These are phyloP conservation scores for Troides oblongomaculatus DNA, from an alignment of 2,888 invertebrate species.

Conservation along the genomic window DNA sequence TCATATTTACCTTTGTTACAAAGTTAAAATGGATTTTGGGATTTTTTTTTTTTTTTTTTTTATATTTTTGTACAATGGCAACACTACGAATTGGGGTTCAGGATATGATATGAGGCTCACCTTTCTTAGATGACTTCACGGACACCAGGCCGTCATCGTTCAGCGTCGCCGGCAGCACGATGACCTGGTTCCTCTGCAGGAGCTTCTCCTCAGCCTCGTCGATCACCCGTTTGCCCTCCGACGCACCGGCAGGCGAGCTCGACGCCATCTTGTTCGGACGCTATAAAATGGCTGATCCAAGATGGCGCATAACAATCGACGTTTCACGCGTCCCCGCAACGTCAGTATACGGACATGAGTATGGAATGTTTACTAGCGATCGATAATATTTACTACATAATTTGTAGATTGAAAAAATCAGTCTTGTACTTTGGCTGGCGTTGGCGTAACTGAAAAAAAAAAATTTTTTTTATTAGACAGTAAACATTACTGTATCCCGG, in stretches of 20 bases:
- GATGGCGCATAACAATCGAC: conserved; percentile 25
- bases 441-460: conserved; percentile 41
- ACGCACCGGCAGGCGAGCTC: conserved; percentile 46
- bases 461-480: no score
- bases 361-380: conserved; percentile 34
- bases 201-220: conserved; percentile 67
- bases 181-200: conserved; percentile 48
- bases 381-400: conserved; percentile 39
- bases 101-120: conserved; percentile 40
- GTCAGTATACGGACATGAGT: conserved; percentile 18
- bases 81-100: no score
- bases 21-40: no score
- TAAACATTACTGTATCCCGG: no score
- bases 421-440: conserved; percentile 53
- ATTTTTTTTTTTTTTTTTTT: no score
- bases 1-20: no score
- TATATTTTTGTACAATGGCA: no score
- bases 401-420: conserved; percentile 39
- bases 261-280: conserved; percentile 53
- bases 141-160: conserved; percentile 48
- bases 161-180: conserved; percentile 44
- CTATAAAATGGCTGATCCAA: conserved; percentile 38
- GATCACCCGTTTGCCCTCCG: conserved; percentile 46
- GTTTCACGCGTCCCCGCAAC: conserved; percentile 26
- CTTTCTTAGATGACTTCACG: conserved; percentile 69